Evolutionary conservation across 2,797 vertebrate species (phyloP), one percentile per base, ranked within the genome.

Genomic region (Melanotaenia maccullochi): DNA sequence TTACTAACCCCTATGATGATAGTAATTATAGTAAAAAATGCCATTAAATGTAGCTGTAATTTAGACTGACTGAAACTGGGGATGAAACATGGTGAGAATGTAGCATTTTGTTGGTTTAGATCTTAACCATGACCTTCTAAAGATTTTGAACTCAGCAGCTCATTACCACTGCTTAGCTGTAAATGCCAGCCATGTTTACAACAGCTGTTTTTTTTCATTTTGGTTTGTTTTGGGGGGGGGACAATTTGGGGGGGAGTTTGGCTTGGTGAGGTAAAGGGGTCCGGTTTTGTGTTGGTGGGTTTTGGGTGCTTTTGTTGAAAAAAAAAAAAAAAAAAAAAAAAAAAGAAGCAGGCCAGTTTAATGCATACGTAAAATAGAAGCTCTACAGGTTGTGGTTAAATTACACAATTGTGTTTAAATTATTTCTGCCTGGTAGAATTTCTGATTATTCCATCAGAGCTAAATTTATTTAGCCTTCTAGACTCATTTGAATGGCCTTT

Each of bases 61-160:
- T 64, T 35, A 16, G n/a, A 52, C 3, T 0, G 47, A 64, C 20
- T 33, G 24, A 64, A 24, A 51, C 47, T 8, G 35, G 24, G 5
- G 4, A 8, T 47, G 44, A 51, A 44, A 12, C 14, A 55, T 49
- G 30, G 32, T 42, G 3, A 12, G 2, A 12, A 66, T 59, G 28
- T 4, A 30, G 40, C 25, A 40, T 52, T 9, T 44, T 49, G 61
- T 36, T 49, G 30, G 13, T 28, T 71, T 0, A 40, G 13, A 51
- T 24, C 28, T 32, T 0, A 67, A n/a, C 42, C 42, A 18, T 18
- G 40, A 70, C 54, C 68, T 62, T 32, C 9, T 38, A 57, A 18
- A 28, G 32, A 51, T 69, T 30, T 16, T 58, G 62, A 62, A 59
- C 58, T 68, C 62, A 65, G 42, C 61, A 70, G 74, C 65, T 78